These are phyloP conservation scores for Antitype chi DNA, from an alignment of 2,888 invertebrate species.

Conservation along the genomic window DNA sequence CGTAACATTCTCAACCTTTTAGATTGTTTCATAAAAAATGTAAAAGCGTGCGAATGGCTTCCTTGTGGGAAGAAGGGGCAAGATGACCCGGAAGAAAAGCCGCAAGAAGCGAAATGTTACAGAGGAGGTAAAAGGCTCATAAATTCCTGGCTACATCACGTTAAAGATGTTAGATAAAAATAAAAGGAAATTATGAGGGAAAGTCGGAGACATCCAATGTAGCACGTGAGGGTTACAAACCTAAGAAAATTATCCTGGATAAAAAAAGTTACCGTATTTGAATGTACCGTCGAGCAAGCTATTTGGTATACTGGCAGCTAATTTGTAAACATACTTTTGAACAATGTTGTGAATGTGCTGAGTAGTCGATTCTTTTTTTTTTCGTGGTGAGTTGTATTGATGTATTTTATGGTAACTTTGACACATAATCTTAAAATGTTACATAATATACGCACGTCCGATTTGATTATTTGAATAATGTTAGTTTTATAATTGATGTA, in stretches of 20 bases:
- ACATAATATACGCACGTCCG: constrained; percentile 66
- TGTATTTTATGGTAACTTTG: constrained; percentile 53
- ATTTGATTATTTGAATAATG: constrained; percentile 65
- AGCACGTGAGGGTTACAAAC: constrained; percentile 14
- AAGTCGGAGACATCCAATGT: constrained; percentile 21
- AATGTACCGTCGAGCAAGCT: neutral
- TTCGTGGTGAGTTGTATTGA: too few relatives aligned
- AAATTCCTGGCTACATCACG: constrained; percentile 43
- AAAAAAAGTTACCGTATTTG: neutral
- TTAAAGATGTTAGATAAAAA: constrained; percentile 56
- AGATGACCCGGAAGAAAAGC: constrained; percentile 61
- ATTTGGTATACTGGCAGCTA: neutral
- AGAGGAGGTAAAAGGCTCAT: constrained; percentile 54
- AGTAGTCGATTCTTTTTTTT: too few relatives aligned
- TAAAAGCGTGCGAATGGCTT: constrained; percentile 65
- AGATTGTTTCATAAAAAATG: constrained; percentile 70
- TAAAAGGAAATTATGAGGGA: constrained; percentile 58
- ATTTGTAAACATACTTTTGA: neutral
- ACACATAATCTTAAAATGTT: constrained; percentile 88
- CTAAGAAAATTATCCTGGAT: neutral
- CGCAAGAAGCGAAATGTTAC: constrained; percentile 54
- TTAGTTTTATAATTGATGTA: constrained; percentile 72
- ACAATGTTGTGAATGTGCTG: neutral
- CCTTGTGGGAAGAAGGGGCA: constrained; percentile 51
- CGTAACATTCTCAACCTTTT: constrained; percentile 55